Base-by-base conservation (phyloP, 2,113 vertebrate species). In the Otis tarda region DNA sequence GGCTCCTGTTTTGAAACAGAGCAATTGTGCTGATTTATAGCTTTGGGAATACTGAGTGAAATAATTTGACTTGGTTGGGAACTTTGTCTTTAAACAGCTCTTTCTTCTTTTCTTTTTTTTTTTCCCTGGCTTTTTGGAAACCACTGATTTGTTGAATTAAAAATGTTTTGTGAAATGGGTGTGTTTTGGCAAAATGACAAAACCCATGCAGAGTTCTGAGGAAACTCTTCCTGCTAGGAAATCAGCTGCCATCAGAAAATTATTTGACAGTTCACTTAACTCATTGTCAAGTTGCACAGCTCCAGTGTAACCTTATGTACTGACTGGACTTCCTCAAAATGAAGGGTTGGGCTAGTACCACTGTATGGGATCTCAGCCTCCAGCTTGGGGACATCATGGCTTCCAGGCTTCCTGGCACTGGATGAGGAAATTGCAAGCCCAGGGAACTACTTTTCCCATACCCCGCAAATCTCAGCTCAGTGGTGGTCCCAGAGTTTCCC, bases 231-330 rank as follows among this genome's bases (percentile, higher is more conserved):
- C 80, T 95, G 73, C 73, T 80, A 91, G 94, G 37, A 95, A 94
- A 76, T 96, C 87, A 93, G 49, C 77, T 95, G 80, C 93, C 76
- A 84, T 84, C 56, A 95, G 80, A 89, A 94, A 95, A 87, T 91
- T n/a, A 82, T 53, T 92, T 81, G 83, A 93, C 80, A 87, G 76
- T 31, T 93, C 39, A 49, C 49, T 94, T 87, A 81, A 80, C 77
- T 93, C 33, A 25, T 11, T 80, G 30, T 78, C 77, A 95, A 76
- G 39, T 18, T 78, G 28, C 56, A 60, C 31, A 71, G 52, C 30
- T 95, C 65, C 69, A 61, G 43, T 64, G 60, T 65, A 79, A 47
- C 19, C 67, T 84, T 53, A 56, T 35, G 61, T n/a, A 78, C 31
- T 16, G 5, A 45, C 28, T 25, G 41, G 55, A 23, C 47, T 92